Base-by-base conservation (phyloP, 2,113 vertebrate genomes). In the Boleophthalmus pectinirostris region DNA sequence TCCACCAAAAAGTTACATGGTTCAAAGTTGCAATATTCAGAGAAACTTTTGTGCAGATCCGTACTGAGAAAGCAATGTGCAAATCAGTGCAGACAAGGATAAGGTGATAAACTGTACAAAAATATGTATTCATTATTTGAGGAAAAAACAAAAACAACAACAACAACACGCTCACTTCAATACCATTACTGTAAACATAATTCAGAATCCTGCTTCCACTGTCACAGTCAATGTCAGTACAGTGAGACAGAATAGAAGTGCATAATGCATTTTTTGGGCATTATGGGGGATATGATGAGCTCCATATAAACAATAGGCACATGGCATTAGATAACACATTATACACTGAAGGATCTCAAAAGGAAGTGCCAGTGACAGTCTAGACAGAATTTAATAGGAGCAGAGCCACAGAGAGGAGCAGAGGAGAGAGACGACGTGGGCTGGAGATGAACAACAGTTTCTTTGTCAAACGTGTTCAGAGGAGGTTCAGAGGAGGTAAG, bases 281-380 rank as follows among this genome's bases (percentile, higher is more conserved):
- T 33, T 8, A 1, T 38, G 29, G 16, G 38, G 33, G 18, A 43
- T 18, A 7, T 15, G 21, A 38, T 16, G 5, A 33, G 3, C 38
- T n/a, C 29, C 61, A 33, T 33, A 61, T 61, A 33, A 72, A 25
- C 58, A 1, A 46, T 43, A 63, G 47, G 75, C 66, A 68, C 58
- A 23, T 66, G 47, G 54, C 35, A 79, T 61, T 61, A 61, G 64
- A 29, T 25, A 47, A 20, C 23, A 56, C 23, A 24, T 38, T 56
- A 10, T 33, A n/a, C 72, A 33, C 12, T 38, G 29, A 21, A 35
- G 8, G 1, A 16, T 51, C 73, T 71, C 20, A 70, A 11, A 2
- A 15, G 54, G 21, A 72, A 75, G 74, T 66, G 69, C 16, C 29
- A 7, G 14, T 75, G 79, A 77, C 70, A 86, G 64, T 63, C 20